Base-by-base conservation (phyloP, 2,888 invertebrate genomes). In the Scaptomyza caliginosa region DNA sequence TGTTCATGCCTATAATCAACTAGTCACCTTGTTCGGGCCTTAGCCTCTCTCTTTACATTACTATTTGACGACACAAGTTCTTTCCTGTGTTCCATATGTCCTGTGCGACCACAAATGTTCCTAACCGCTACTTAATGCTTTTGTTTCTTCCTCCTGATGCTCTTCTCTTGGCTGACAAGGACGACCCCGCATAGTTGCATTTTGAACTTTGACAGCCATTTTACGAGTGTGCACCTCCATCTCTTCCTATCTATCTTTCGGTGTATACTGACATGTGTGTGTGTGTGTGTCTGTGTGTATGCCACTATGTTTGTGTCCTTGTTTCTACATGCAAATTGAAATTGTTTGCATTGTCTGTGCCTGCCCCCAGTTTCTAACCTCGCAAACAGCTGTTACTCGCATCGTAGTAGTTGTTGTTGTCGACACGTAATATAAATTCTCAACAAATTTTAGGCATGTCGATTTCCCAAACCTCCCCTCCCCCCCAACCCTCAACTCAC, bases 391-490 rank as follows among this genome's bases (percentile, higher is more conserved):
- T 67, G 74, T 26, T 50, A 48, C 46, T 42, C 13, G 11, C 16
- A 17, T 19, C 46, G 17, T 51, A 54, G 52, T 23, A 60, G 56
- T 40, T 64, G 32, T 50, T 75, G 60, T 43, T 55, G 82, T 82
- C 86, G 72, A 82, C 86, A 85, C 86, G 83, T 83, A 71, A 81
- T 81, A 83, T 81, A 81, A 81, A 81, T 86, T 81, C 74, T 66
- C 74, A 72, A 80, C 81, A 76, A 79, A 86, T 81, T 81, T 82
- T 79, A 54, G 80, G 69, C 65, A 74, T 58, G 70, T 64, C 69
- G 49, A 21, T 39, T 62, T 11, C 0, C 7, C 30, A n/a, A 19
- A 4, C 7, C 10, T 16, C 2, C 26, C 32, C n/a, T 10, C 17
- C 34, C 34, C 19, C 21, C 26, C 38, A 7, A 3, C 19, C 4